Base-by-base conservation (phyloP, 2,888 invertebrate genomes). In the Kuschelorhynchus macadamiae region DNA sequence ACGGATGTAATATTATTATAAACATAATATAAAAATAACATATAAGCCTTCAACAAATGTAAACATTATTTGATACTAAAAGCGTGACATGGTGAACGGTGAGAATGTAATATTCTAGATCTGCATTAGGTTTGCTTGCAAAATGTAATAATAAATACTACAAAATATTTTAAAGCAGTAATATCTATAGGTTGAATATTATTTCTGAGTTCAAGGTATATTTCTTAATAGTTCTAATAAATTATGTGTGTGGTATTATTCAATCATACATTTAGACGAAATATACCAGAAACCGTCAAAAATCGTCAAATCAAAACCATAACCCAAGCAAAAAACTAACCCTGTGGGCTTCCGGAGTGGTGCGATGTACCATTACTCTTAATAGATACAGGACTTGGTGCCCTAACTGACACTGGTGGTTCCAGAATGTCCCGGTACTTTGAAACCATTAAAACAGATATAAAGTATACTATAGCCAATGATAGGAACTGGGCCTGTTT, bases 401-500 rank as follows among this genome's bases (percentile, higher is more conserved):
- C 87, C 70, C 90, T 86, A 72, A 91, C 88, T 44, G 90, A 88
- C 60, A 90, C 87, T 17, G 95, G 95, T 63, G 99, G 98, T 85
- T 99, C 99, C 80, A 99, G 86, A 76, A 99, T 98, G 83, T 99
- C 99, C 52, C 99, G 91, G 86, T 99, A 99, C 83, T 99, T 97
- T 44, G 98, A 99, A 73, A 99, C 99, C 99, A 99, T 99, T 81
- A 99, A 87, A 76, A 99, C 99, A 25, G 98, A 98, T 80, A 98
- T 96, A 87, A 99, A 98, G 87, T 99, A 99, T 67, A 99, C 98
- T 82, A 98, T 98, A 73, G 99, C 97, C 80, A 99, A 88, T 12
- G 98, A 97, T 76, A 99, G 89, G 88, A 99, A 99, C 87, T 99
- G 98, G 1, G 99, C 98, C 86, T 99, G 99, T 82, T 99, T 98